Percentiles rank a stretch among this genome's conserved stretches.
phyloP scores from a whole-genome alignment of 2,113 vertebrate species.

The Alces alces region DNA sequence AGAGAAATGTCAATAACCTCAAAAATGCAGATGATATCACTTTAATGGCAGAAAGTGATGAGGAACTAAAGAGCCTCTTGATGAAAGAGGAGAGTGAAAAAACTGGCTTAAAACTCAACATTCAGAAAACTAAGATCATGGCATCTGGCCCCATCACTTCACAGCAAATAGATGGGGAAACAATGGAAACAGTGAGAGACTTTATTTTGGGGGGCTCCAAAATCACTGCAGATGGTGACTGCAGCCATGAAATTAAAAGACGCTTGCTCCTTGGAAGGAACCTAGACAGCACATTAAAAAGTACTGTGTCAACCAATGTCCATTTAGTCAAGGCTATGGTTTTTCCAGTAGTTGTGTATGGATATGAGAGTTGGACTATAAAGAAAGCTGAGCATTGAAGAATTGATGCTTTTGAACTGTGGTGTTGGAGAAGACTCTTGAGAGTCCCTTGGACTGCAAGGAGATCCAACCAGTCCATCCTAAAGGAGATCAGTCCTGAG shows the following conservation, averaged over 20 bases:
- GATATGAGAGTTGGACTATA: not conserved
- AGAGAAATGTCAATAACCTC: not conserved
- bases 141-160: not conserved
- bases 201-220: not conserved
- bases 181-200: not conserved
- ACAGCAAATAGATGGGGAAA: not conserved
- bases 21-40: not conserved
- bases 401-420: not conserved
- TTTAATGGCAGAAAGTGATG: not conserved
- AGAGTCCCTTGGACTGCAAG: not conserved
- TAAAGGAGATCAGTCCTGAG: not conserved
- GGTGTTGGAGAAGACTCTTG: not conserved
- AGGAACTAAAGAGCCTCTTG: not conserved
- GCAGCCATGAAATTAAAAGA: not conserved
- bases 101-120: not conserved
- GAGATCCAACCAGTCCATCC: not conserved
- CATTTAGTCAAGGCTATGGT: not conserved
- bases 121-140: not conserved
- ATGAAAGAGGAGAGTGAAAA: not conserved
- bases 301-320: not conserved
- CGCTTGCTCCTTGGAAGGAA: not conserved
- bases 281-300: not conserved
- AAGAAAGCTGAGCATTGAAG: fast-evolving
- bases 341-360: not conserved
- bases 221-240: not conserved